These are phyloP conservation scores for Parthenolecanium corni DNA, from an alignment of 2,888 invertebrate genomes.

Conservation along the genomic window DNA sequence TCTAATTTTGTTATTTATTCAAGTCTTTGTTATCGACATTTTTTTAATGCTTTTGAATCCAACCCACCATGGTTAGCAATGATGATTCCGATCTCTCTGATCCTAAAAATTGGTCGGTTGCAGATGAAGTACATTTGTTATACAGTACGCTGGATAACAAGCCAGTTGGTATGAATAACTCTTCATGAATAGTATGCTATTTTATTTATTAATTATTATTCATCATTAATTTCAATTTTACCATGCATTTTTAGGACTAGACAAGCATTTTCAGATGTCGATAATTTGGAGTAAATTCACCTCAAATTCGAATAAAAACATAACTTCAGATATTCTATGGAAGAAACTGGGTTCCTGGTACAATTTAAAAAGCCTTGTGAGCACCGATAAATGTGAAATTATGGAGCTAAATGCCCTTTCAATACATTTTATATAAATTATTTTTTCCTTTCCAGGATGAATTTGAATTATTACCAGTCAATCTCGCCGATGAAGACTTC, in stretches of 20 bases:
- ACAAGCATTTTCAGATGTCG: conserved; percentile 22
- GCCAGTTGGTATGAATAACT: conserved; percentile 10
- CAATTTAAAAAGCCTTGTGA: conserved; percentile 14
- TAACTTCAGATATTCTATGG: conserved; percentile 19
- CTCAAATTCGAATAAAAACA: not conserved
- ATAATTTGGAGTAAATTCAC: conserved; percentile 17
- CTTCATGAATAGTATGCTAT: not conserved
- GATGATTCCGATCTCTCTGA: conserved; percentile 6
- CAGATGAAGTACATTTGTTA: conserved; percentile 17
- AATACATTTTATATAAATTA: not conserved
- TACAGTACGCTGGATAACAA: conserved; percentile 16
- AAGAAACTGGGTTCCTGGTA: conserved; percentile 21
- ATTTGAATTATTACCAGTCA: not conserved
- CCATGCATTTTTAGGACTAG: not conserved
- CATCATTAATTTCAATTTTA: not conserved
- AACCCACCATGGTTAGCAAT: not conserved
- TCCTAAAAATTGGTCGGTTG: conserved; percentile 17
- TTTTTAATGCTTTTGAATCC: too few species aligned
- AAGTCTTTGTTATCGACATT: too few species aligned
- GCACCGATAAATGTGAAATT: not conserved
- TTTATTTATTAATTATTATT: not conserved
- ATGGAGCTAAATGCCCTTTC: not conserved
- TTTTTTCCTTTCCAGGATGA: not conserved
- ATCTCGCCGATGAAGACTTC: conserved; percentile 14
- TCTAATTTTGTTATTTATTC: conserved; percentile 5